Base-by-base conservation (phyloP, 1,140 invertebrate genomes). In the Anastatus disparis region DNA sequence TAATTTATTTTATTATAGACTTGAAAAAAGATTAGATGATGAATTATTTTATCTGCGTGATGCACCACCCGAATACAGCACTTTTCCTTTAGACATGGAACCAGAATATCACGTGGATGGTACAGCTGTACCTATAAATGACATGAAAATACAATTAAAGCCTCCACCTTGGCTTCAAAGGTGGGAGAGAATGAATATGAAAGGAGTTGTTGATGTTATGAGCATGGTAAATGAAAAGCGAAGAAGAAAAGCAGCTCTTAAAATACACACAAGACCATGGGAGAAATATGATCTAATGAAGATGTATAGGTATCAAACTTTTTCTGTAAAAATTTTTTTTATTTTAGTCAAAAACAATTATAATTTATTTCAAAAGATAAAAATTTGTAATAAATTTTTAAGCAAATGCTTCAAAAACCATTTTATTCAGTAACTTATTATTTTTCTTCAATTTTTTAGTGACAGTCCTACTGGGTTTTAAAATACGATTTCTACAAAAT, bases 231-330 rank as follows among this genome's bases (percentile, higher is more conserved):
- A 88, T 74, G 85, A 91, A 71, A 91, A 88, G 76, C 88, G 90
- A 74, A 87, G 85, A 72, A 84, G 83, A 24, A 88, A 88, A 76
- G 89, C 89, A 31, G 82, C 87, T 74, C 81, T 89, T 75, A 80
- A 87, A 48, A 61, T 56, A 15, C 50, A 53, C 42, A 87, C 86
- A 53, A 93, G 88, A 77, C 93, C 94, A 10, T 96, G 93, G 92
- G 93, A 94, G 77, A 94, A 95, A 88, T 96, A 93, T 86, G 97
- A 99, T 85, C 86, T 98, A 42, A 97, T 99, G 95, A 95, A 95
- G 84, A 88, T 92, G 59, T 98, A 98, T 80, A 92, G 96, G 91
- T 92, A 88, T 81, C 17, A 12, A 52, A n/a, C 44, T 35, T 13
- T 42, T 8, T 61, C 76, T 31, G 29, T 38, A 10, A 10, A 53